A percentile compares a stretch with the other conserved stretches of the same genome.
These are phyloP conservation scores for Pipistrellus nathusii DNA, from an alignment of 2,797 vertebrate genomes.

Conservation along the genomic window DNA sequence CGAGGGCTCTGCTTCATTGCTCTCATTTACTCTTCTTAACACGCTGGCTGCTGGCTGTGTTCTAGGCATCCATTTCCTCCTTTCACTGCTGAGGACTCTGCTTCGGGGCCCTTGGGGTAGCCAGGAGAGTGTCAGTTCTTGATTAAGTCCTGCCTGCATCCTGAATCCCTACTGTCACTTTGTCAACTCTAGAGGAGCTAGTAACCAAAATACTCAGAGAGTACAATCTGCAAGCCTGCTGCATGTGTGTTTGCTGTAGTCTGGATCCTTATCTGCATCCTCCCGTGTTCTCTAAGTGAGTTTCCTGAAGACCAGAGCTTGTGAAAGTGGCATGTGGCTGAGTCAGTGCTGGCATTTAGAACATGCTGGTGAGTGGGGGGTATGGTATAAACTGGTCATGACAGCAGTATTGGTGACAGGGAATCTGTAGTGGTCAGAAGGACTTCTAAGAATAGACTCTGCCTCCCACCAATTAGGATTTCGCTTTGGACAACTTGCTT, in stretches of 20 bases:
- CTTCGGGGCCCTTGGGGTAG: neutral
- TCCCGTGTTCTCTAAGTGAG: neutral
- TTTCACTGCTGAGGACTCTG: neutral
- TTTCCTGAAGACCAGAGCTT: neutral
- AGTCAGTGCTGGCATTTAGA: constrained; percentile 4
- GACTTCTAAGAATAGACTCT: neutral
- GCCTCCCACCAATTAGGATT: neutral
- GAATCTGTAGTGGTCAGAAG: neutral
- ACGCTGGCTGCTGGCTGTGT: neutral
- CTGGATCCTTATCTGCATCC: neutral
- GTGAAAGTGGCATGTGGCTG: neutral
- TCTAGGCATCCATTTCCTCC: neutral
- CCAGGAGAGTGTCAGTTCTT: neutral
- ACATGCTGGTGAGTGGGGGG: neutral
- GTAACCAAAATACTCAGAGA: neutral
- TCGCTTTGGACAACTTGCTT: constrained; percentile 2
- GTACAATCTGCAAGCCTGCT: neutral
- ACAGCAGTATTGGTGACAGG: neutral
- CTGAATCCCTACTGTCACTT: neutral
- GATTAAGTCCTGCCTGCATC: neutral
- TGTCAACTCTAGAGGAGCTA: neutral
- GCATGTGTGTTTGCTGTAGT: neutral
- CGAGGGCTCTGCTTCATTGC: neutral
- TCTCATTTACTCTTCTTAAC: neutral
- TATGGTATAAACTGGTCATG: neutral